A percentile compares a stretch with the other conserved stretches of the same genome.
phyloP scores from a whole-genome alignment of 1,140 invertebrate genomes.

The Cataglyphis hispanica region DNA sequence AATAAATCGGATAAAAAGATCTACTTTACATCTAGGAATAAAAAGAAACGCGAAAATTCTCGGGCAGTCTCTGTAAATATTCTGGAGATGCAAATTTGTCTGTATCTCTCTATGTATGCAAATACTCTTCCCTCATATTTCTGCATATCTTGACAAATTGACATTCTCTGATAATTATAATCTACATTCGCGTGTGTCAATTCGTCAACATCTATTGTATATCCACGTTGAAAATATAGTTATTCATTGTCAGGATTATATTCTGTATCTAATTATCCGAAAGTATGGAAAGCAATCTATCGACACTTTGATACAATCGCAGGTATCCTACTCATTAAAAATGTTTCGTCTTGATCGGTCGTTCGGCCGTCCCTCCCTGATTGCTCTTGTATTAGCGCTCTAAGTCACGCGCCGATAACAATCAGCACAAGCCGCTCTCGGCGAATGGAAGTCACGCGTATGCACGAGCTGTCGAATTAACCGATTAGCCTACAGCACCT shows the following conservation, averaged over 20 bases:
- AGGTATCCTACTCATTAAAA: neutral
- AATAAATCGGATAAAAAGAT: neutral
- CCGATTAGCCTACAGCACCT: slow-evolving; percentile 70
- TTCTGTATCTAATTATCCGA: neutral
- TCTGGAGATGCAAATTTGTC: slow-evolving; percentile 21
- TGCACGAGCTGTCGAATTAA: slow-evolving; percentile 74
- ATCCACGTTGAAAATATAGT: neutral
- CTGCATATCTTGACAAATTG: slow-evolving; percentile 3
- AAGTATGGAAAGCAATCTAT: slow-evolving; percentile 1
- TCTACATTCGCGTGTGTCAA: neutral
- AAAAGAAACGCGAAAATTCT: slow-evolving; percentile 16
- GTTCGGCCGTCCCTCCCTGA: slow-evolving; percentile 23
- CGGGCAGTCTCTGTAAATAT: slow-evolving; percentile 4
- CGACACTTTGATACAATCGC: slow-evolving; percentile 20
- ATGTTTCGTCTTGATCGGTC: slow-evolving; percentile 55
- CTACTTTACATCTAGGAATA: neutral
- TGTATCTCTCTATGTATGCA: slow-evolving; percentile 24
- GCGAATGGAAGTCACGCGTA: slow-evolving; percentile 71
- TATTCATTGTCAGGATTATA: neutral
- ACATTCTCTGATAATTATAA: slow-evolving; percentile 9
- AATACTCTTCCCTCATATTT: slow-evolving; percentile 43
- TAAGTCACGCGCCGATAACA: slow-evolving; percentile 58
- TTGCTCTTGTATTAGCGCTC: slow-evolving; percentile 17
- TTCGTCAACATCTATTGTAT: neutral
- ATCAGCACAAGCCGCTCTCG: slow-evolving; percentile 63